Evolutionary conservation across 2,888 invertebrate genomes (phyloP).

Genomic region (Heteromurus nitidus): DNA sequence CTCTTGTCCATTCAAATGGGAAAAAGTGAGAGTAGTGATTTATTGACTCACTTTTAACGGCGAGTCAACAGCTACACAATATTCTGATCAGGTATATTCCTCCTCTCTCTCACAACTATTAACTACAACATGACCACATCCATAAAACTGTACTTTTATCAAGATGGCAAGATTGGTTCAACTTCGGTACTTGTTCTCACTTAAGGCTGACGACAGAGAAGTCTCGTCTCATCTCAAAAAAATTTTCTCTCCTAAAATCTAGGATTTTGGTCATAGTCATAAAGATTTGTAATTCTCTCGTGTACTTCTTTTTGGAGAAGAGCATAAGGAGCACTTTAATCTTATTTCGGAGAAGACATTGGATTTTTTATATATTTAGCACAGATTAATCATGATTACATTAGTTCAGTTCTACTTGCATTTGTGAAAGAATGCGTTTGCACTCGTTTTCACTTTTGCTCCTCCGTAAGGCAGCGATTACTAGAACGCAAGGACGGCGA

Average conservation of each 20-base stretch:
- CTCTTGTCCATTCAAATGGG: constrained; percentile 28
- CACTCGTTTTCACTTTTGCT: no score
- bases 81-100: constrained; percentile 11
- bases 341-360: no score
- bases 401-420: constrained; percentile 28
- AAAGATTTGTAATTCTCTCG: no score
- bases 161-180: constrained; percentile 10
- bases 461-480: background rate
- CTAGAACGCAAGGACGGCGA: constrained; percentile 23
- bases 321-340: no score
- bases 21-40: constrained; percentile 43
- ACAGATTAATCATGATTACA: constrained; percentile 21
- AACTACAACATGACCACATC: constrained; percentile 60
- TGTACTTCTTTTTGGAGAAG: no score
- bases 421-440: no score
- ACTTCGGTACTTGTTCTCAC: no score
- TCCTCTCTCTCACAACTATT: no score
- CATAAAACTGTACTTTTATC: background rate
- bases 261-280: no score
- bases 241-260: no score
- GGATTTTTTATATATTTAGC: constrained; percentile 10
- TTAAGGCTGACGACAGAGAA: no score
- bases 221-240: no score
- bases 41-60: constrained; percentile 55
- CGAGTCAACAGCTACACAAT: constrained; percentile 39